Evolutionary conservation across 2,888 invertebrate species (phyloP).

Genomic region (Boloria euphrosyne): DNA sequence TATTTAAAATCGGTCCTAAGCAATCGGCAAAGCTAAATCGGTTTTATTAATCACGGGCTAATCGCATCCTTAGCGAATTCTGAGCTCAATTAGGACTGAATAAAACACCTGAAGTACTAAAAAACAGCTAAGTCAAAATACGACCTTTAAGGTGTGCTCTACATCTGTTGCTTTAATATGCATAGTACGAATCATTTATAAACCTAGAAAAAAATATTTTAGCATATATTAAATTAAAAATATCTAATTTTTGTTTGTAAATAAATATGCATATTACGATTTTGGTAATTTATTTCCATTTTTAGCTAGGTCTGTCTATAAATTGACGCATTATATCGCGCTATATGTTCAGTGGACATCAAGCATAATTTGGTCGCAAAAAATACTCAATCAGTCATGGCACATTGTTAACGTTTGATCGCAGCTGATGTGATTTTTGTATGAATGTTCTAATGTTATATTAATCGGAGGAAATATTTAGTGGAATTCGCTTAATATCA

Average conservation of each 20-base stretch:
- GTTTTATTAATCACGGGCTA: slow-evolving; percentile 72
- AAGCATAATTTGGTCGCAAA: slow-evolving; percentile 17
- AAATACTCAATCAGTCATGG: slow-evolving; percentile 38
- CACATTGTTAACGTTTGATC: slow-evolving; percentile 23
- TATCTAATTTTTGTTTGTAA: too few species aligned
- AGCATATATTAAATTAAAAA: too few species aligned
- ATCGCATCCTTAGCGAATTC: slow-evolving; percentile 79
- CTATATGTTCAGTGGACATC: slow-evolving; percentile 12
- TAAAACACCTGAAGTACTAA: slow-evolving; percentile 69
- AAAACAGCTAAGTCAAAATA: slow-evolving; percentile 52
- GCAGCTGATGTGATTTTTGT: slow-evolving; percentile 31
- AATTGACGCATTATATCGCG: neutral
- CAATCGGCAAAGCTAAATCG: slow-evolving; percentile 52
- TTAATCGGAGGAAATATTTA: slow-evolving; percentile 33
- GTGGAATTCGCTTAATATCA: slow-evolving; percentile 13
- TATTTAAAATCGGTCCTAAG: slow-evolving; percentile 51
- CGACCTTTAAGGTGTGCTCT: slow-evolving; percentile 15
- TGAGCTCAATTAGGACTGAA: slow-evolving; percentile 75
- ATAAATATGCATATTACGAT: too few species aligned
- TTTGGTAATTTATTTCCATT: too few species aligned
- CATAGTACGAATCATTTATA: too few species aligned
- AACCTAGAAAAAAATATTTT: too few species aligned
- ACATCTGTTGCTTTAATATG: neutral
- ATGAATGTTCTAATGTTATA: slow-evolving; percentile 31
- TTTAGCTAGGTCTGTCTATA: too few species aligned